Percentiles rank a stretch among this genome's conserved stretches.
phyloP scores from a whole-genome alignment of 1,140 invertebrate species.

The Frieseomelitta varia region DNA sequence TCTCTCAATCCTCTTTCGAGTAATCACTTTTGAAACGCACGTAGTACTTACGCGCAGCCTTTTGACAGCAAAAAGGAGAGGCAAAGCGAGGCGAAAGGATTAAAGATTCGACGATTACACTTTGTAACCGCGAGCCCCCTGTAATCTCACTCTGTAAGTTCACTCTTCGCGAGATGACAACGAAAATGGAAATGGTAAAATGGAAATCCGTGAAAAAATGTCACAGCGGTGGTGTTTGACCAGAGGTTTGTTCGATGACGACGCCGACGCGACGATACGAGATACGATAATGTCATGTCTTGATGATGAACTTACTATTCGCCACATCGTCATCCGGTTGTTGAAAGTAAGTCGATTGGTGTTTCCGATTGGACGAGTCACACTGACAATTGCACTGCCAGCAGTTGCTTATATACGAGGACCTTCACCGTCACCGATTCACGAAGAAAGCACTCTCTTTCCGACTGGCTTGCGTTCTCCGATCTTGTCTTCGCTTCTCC shows the following conservation, averaged over 20 bases:
- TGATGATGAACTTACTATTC: slow-evolving; percentile 69
- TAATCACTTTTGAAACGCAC: background rate
- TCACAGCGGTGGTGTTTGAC: background rate
- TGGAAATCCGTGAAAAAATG: background rate
- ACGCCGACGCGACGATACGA: background rate
- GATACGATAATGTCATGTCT: background rate
- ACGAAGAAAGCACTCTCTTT: slow-evolving; percentile 79
- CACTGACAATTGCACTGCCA: slow-evolving; percentile 76
- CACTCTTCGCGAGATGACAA: slow-evolving; percentile 5
- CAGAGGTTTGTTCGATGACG: background rate
- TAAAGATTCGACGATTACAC: background rate
- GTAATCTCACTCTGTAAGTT: background rate
- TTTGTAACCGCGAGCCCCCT: too few relatives aligned
- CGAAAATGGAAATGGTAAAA: background rate
- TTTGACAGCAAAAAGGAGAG: background rate
- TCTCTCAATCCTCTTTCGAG: background rate
- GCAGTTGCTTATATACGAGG: slow-evolving; percentile 78
- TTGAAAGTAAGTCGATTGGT: slow-evolving; percentile 9
- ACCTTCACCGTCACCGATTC: slow-evolving; percentile 76
- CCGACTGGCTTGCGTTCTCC: slow-evolving; percentile 70
- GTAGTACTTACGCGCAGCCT: background rate
- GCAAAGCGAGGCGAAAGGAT: too few relatives aligned
- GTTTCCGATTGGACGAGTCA: slow-evolving; percentile 49
- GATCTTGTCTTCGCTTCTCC: slow-evolving; percentile 64
- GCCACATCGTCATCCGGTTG: slow-evolving; percentile 58